Base-by-base conservation (phyloP, 2,113 vertebrate genomes). In the Chaetodon trifascialis region DNA sequence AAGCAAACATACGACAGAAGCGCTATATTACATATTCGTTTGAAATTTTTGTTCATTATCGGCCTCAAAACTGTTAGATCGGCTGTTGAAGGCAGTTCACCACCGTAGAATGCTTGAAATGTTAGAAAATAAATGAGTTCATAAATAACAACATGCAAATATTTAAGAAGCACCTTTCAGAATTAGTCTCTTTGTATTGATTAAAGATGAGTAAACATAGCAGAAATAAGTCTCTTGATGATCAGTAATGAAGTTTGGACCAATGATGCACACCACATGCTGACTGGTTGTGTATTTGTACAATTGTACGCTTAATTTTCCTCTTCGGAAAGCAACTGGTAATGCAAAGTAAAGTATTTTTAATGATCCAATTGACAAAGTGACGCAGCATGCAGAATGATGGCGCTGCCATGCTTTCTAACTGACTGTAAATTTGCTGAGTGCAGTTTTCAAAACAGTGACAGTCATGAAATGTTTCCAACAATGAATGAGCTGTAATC, bases 11-110 rank as follows among this genome's bases (percentile, higher is more conserved):
- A 5, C 0, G 0, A 54, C 3, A 42, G 46, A 74, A 44, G 11
- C 38, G 14, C 58, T 25, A 19, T 55, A 1, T 38, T 49, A 3
- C 11, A 40, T 3, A 30, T 4, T 1, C 19, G 15, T 69, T 51
- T 34, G 11, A 7, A 55, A n/a, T 38, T 23, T 46, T 55, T 68
- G 44, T 59, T 83, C 12, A 30, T 64, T 63, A 70, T 51, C 60
- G 54, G 14, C 23, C 46, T 63, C 21, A n/a, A n/a, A 42, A 16
- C 25, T 46, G 47, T 84, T 63, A 3, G 38, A 49, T 60, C 10
- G 7, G 21, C 9, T 25, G 4, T 66, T 73, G 11, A 66, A 58
- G 25, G 4, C 21, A 55, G 65, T 70, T 79, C 34, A 63, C 15
- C 44, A 38, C 5, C 34, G 17, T 21, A 34, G 2, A 25, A 44